These are phyloP conservation scores for Planiliza haematocheilus DNA, from an alignment of 2,113 vertebrate genomes.

Conservation along the genomic window DNA sequence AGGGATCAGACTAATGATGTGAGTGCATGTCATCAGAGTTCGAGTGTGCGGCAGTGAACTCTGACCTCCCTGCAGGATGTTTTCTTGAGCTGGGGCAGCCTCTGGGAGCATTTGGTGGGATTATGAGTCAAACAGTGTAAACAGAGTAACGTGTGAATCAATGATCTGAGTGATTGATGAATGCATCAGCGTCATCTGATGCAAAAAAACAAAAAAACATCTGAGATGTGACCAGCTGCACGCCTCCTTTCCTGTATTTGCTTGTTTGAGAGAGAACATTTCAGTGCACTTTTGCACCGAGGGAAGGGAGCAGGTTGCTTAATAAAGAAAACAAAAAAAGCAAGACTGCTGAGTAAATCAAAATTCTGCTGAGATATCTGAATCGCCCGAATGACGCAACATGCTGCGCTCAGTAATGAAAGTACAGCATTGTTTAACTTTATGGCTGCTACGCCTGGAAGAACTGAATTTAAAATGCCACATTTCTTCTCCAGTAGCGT, in stretches of 20 bases:
- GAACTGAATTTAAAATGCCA: not conserved
- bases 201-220: too few relatives aligned
- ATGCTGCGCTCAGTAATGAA: not conserved
- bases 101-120: conserved; percentile 3
- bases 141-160: conserved; percentile 11
- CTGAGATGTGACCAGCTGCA: not conserved
- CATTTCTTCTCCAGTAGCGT: not conserved
- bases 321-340: not conserved
- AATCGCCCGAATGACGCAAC: not conserved
- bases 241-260: not conserved
- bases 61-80: conserved; percentile 41
- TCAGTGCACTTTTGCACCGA: not conserved
- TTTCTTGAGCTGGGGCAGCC: conserved; percentile 7
- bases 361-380: not conserved
- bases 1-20: conserved; percentile 53
- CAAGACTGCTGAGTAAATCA: not conserved
- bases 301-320: not conserved
- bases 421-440: not conserved
- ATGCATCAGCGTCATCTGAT: not conserved
- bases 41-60: conserved; percentile 57
- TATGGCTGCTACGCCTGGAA: not conserved
- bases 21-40: conserved; percentile 43
- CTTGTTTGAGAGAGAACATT: not conserved
- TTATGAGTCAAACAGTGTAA: conserved; percentile 11
- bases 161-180: not conserved